Conservation (phyloP, 2,113 vertebrate genomes). For the Petrocephalus microphthalmus region DNA sequence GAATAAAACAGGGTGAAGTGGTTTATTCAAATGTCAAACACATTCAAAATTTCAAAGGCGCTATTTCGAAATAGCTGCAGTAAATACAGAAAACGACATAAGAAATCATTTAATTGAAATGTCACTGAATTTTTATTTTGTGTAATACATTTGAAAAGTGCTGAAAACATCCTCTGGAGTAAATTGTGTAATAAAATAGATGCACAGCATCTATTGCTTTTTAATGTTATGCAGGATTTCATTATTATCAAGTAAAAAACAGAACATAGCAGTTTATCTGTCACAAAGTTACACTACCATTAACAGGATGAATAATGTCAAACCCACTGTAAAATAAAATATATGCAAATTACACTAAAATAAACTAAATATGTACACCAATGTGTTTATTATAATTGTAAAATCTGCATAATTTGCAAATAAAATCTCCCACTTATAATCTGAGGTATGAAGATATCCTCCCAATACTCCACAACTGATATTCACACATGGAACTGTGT, state of each 20-base stretch:
- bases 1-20: not conserved
- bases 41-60: not conserved
- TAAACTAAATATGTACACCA: not conserved
- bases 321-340: not conserved
- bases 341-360: not conserved
- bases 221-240: conserved; percentile 2
- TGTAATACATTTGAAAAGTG: conserved; percentile 15
- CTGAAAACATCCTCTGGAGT: conserved; percentile 14
- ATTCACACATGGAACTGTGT: not conserved
- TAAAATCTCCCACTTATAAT: not conserved
- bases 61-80: not conserved
- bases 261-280: not conserved
- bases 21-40: not conserved
- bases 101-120: not conserved
- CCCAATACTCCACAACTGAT: not conserved
- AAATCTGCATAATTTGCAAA: not conserved
- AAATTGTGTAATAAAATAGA: conserved; percentile 4
- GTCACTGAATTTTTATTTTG: not conserved
- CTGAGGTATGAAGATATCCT: conserved; percentile 3
- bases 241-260: not conserved
- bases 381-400: not conserved
- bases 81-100: not conserved
- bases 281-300: conserved; percentile 1
- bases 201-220: conserved; percentile 17
- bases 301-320: not conserved